These are phyloP conservation scores for Streptopelia turtur DNA, from an alignment of 2,797 vertebrate species.

Conservation along the genomic window DNA sequence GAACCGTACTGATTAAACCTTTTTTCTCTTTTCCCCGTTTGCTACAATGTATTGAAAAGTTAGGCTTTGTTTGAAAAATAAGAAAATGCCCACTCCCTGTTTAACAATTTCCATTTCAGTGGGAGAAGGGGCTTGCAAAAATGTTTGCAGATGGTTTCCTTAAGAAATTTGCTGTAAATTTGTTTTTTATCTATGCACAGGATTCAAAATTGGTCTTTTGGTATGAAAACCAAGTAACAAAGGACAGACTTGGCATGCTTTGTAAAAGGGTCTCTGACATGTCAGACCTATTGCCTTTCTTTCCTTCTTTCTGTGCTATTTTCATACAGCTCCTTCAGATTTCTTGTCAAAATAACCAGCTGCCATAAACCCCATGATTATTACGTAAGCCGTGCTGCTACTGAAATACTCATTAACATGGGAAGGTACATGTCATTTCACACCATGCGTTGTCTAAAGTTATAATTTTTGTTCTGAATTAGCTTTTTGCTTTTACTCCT, in stretches of 20 bases:
- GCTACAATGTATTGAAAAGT: neutral
- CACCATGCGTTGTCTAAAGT: conserved; percentile 63
- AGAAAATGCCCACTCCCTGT: neutral
- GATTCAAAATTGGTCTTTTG: neutral
- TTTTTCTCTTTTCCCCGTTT: neutral
- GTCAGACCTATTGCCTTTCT: conserved; percentile 54
- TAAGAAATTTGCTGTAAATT: neutral
- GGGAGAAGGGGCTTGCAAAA: neutral
- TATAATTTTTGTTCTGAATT: conserved; percentile 66
- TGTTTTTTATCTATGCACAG: neutral
- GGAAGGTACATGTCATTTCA: conserved; percentile 67
- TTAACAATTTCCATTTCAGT: neutral
- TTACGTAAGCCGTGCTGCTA: conserved; percentile 47
- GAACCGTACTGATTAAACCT: neutral
- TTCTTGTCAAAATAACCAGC: conserved; percentile 68
- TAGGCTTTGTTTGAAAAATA: neutral
- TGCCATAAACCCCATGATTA: conserved; percentile 66
- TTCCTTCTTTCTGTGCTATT: conserved; percentile 51
- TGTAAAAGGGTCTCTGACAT: neutral
- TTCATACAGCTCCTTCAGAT: conserved; percentile 32
- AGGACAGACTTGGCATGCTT: neutral
- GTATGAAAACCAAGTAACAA: neutral
- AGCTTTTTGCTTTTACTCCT: conserved; percentile 57
- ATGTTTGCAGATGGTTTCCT: neutral
- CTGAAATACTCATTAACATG: conserved; percentile 67